Conservation (phyloP, 2,888 invertebrate species). For the Endomychus coccineus region DNA sequence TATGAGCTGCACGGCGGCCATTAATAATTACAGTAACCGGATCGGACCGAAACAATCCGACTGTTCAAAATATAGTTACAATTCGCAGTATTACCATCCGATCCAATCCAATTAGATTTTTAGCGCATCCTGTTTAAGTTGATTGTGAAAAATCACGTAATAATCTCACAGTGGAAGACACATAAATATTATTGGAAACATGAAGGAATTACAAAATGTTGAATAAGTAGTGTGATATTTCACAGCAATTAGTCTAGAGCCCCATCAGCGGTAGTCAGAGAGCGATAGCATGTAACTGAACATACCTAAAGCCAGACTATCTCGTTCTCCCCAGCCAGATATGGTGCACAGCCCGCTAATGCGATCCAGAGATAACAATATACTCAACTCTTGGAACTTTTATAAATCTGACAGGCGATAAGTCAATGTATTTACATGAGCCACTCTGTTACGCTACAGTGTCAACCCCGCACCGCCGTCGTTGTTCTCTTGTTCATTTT, state of each 20-base stretch:
- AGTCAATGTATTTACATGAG: slow-evolving; percentile 36
- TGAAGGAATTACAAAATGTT: slow-evolving; percentile 7
- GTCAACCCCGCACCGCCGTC: slow-evolving; percentile 11
- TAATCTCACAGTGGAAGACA: too few relatives aligned
- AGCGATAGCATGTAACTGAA: slow-evolving; percentile 10
- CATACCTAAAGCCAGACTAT: slow-evolving; percentile 18
- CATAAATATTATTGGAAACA: too few relatives aligned
- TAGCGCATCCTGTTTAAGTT: too few relatives aligned
- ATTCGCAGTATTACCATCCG: too few relatives aligned
- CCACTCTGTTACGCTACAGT: slow-evolving; percentile 29
- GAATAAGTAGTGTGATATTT: slow-evolving; percentile 18
- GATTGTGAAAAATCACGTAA: too few relatives aligned
- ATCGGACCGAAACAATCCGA: too few relatives aligned
- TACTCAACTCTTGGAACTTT: slow-evolving; percentile 35
- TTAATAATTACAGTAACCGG: too few relatives aligned
- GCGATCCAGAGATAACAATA: slow-evolving; percentile 37
- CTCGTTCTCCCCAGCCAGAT: slow-evolving; percentile 26
- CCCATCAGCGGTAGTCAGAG: slow-evolving; percentile 22
- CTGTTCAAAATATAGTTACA: too few relatives aligned
- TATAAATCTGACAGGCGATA: slow-evolving; percentile 38
- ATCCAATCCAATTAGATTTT: too few relatives aligned
- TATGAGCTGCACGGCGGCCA: too few relatives aligned
- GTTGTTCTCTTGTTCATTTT: neutral
- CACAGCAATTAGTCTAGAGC: slow-evolving; percentile 21
- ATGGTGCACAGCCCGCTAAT: slow-evolving; percentile 34